Evolutionary conservation across 2,888 invertebrate genomes (phyloP), one percentile per base, ranked within the genome.

Genomic region (Diloba caeruleocephala): DNA sequence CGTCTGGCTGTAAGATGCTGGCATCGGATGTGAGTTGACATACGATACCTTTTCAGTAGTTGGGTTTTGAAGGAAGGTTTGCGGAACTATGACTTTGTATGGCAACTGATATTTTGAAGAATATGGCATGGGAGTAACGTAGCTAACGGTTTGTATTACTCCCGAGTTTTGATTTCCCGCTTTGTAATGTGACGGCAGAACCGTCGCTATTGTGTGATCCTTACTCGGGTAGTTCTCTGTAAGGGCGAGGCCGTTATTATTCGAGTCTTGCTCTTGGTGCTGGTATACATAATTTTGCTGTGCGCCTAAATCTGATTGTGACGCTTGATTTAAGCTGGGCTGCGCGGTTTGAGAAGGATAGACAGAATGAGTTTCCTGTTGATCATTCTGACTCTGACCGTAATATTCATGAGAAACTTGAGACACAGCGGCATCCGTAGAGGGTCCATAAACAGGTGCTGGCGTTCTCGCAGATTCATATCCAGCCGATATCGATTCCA

Each of bases 161-260:
- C 78, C 81, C 12, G 77, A 72, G 13, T 73, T 77, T 17, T 82
- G 82, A 46, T 65, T 55, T 1, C 69, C 68, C 15, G 77, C 65
- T 38, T 85, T 85, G 54, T 90, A 88, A 45, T 84, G 84, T 9
- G 82, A 74, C 1, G 93, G 92, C 36, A 89, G 78, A 28, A 94
- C 94, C 34, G 95, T 90, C 0, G 95, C 95, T 67, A 92, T 88
- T 0, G 95, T 95, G 56, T 95, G 95, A 36, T 92, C 91, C 56
- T 93, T 90, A 62, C 92, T 94, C 0, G 95, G 95, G 72, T 94
- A 95, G 66, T 95, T 95, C 77, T 95, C 95, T 13, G 92, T 87
- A 1, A 94, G 88, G 1, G 89, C 74, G 15, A 94, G 70, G 9
- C 81, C 79, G 29, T 85, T 74, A 39, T 70, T 78, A 17, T 79